These are phyloP conservation scores for Pegoplata infirma DNA, from an alignment of 2,888 invertebrate species.

Conservation along the genomic window DNA sequence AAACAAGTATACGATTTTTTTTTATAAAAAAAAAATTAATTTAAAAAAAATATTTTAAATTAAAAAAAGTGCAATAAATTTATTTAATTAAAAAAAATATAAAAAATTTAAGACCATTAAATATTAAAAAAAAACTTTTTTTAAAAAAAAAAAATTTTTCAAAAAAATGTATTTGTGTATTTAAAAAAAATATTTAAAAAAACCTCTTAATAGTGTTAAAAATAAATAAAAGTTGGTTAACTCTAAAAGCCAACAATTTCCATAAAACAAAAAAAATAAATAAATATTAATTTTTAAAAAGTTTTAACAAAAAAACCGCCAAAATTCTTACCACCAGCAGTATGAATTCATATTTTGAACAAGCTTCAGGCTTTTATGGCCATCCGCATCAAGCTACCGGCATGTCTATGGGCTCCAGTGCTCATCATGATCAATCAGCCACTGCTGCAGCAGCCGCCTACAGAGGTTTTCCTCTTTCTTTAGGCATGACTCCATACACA, in stretches of 20 bases:
- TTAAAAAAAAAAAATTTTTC: not conserved
- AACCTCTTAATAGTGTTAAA: not conserved
- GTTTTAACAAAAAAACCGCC: slow-evolving; percentile 70
- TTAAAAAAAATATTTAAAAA: slow-evolving; percentile 3
- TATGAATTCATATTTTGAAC: slow-evolving; percentile 98
- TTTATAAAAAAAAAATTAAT: slow-evolving; percentile 30
- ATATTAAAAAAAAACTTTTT: slow-evolving; percentile 17
- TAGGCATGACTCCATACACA: slow-evolving; percentile 91
- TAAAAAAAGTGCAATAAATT: slow-evolving; percentile 42
- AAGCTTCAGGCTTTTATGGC: slow-evolving; percentile 94
- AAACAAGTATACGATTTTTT: slow-evolving; percentile 64
- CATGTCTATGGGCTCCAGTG: slow-evolving; percentile 82
- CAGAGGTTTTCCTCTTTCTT: slow-evolving; percentile 90
- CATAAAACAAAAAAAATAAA: not conserved
- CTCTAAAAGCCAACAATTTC: not conserved
- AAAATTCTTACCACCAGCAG: slow-evolving; percentile 78
- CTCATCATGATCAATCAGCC: slow-evolving; percentile 86
- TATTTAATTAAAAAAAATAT: slow-evolving; percentile 17
- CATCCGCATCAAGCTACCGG: slow-evolving; percentile 90
- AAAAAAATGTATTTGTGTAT: slow-evolving; percentile 1
- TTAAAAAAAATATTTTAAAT: slow-evolving; percentile 17
- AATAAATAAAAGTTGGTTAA: not conserved
- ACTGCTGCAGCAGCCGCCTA: slow-evolving; percentile 83
- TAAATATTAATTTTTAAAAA: not conserved
- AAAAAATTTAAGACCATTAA: not conserved